These are phyloP conservation scores for Athripsodes cinereus DNA, from an alignment of 2,888 invertebrate species.

Conservation along the genomic window DNA sequence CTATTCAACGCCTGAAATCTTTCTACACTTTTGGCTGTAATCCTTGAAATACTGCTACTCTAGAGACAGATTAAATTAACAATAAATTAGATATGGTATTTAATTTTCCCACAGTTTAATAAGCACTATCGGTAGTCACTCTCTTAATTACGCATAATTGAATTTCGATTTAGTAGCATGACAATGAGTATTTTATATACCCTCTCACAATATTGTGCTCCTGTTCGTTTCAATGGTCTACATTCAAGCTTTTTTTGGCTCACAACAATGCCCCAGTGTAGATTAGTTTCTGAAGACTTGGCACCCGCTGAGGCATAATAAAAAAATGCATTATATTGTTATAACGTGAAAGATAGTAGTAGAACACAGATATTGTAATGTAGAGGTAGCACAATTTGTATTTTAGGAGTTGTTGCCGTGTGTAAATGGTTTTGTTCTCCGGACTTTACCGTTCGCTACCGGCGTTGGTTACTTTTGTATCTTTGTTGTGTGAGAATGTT, in stretches of 20 bases:
- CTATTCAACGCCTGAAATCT: no score
- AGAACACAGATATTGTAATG: conserved; percentile 1
- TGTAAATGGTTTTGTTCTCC: conserved; percentile 12
- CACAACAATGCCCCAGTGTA: conserved; percentile 14
- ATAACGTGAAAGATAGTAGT: conserved; percentile 15
- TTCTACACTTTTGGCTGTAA: no score
- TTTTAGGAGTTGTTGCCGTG: conserved; percentile 13
- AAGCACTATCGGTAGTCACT: conserved; percentile 41
- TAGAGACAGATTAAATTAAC: no score
- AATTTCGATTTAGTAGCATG: conserved; percentile 62
- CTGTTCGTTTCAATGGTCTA: conserved; percentile 6
- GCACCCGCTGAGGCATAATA: conserved; percentile 18
- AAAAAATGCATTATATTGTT: conserved; percentile 13
- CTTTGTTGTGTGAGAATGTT: no score
- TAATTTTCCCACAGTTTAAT: conserved; percentile 6
- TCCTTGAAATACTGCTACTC: no score
- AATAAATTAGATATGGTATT: no score
- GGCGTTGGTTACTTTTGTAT: no score
- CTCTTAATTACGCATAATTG: conserved; percentile 59
- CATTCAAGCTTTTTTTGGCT: conserved; percentile 14
- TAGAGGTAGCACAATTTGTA: conserved; percentile 14
- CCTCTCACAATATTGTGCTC: conserved; percentile 14
- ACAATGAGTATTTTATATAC: conserved; percentile 51
- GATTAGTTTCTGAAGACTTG: conserved; percentile 25
- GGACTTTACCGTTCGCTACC: conserved; percentile 9